Base-by-base conservation (phyloP, 1,140 invertebrate genomes). In the Metopolophium dirhodum region DNA sequence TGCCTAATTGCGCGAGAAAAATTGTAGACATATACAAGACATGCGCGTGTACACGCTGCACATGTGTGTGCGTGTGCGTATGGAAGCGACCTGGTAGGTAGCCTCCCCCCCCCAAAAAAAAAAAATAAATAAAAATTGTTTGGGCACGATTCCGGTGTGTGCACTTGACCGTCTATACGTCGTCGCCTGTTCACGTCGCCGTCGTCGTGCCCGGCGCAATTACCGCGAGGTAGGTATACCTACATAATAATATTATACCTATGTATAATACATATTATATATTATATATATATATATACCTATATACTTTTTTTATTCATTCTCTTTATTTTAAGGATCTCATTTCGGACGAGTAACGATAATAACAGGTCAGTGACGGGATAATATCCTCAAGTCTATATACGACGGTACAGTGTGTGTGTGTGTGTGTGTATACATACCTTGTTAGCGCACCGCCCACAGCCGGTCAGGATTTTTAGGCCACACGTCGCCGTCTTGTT, bases 281-380 rank as follows among this genome's bases (percentile, higher is more conserved):
- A 18, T 18, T 68, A 30, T 22, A 61, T n/a, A 68, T n/a, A 20
- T 54, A 54, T n/a, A 68, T 68, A 14, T n/a, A 18, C n/a, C 6
- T 68, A 68, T n/a, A 11, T 30, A 30, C 9, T 20, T 45, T 18
- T 30, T 30, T 77, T 91, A 51, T 92, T 93, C 49, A 57, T 93
- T 93, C 91, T 85, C 82, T 93, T 93, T 86, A 86, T 93, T 93
- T 93, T 93, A 93, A 93, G 91, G 91, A 93, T 93, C 91, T 93
- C 91, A 93, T 93, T 93, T 93, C 91, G 45, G 49, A 93, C 91
- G 91, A 93, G 91, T 45, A 83, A 86, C 82, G 82, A 93, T 93
- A 93, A 93, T 93, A 93, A 93, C 91, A 93, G 77, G 91, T 93
- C 91, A 93, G 82, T 93, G 91, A 93, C 91, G 91, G 91, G 91